Evolutionary conservation across 2,113 vertebrate genomes (phyloP), one percentile per base, ranked within the genome.

Genomic region (Athene noctua): DNA sequence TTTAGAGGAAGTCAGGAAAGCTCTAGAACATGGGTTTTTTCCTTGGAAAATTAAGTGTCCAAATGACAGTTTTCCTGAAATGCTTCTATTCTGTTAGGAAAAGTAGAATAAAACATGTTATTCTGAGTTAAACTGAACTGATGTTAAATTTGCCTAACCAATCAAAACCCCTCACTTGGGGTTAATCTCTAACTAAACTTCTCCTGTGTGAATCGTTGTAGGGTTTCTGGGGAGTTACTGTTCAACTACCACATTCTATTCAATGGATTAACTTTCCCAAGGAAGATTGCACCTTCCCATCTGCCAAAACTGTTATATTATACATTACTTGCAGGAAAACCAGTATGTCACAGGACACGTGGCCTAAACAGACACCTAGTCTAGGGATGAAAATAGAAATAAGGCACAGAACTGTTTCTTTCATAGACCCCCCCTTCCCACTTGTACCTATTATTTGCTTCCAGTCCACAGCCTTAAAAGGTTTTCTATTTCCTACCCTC

Each of bases 111-210:
- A 82, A 90, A 57, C 46, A 55, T 4, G 22, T 80, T 93, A 54
- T 58, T 83, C 27, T 49, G 25, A 32, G 54, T 87, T 80, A 85
- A 87, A 87, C 22, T 30, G 51, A 91, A 84, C 1, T 18, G 14
- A 62, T 84, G 36, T 61, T 84, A 78, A 68, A 19, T 79, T 92
- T 90, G 78, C 40, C 87, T 86, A 73, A 70, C 49, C 44, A 86
- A 51, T 46, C 42, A 92, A 90, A 42, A 4, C 3, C 2, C 32
- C 36, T 94, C 15, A 32, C 75, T 68, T 75, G 54, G 36, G 21
- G 59, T 96, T 96, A 94, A 97, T 89, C 73, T 92, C 21, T 80
- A 96, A 91, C 84, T 68, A 61, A 85, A 63, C 22, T 89, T 93
- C 57, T 54, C 66, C 58, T 77, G n/a, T 17, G 49, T 72, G 62